Evolutionary conservation across 2,888 invertebrate genomes (phyloP), one percentile per base, ranked within the genome.

Genomic region (Pandemis cinnamomeana): DNA sequence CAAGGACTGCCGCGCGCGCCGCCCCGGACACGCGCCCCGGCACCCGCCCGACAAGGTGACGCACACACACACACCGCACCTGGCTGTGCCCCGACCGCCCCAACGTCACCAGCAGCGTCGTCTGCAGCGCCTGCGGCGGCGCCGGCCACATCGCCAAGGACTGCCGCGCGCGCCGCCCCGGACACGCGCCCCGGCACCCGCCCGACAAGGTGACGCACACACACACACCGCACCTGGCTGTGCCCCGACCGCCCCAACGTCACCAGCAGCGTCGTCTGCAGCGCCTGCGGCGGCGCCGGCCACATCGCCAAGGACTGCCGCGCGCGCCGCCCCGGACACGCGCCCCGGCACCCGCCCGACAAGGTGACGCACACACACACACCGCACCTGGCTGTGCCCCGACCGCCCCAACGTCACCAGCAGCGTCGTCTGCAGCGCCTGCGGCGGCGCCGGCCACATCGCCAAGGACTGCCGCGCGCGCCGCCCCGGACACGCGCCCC

Each of bases 301-400:
- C 99, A 99, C 92, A 98, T 99, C 84, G 98, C 99, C 11, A 96
- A 98, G 81, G 99, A 99, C 95, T 99, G 99, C 91, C 96, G 98
- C 83, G 97, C 97, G 81, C 97, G 97, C 87, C 95, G 97, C 20
- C 96, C 96, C 0, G 97, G 97, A 0, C 96, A 96, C 82, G 94
- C 95, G 60, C 70, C 62, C 36, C 15, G 63, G 6, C 46, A n/a
- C 8, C 11, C 44, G 20, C 5, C 55, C 55, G 55, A 67, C 67
- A 67, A 67, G 67, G 67, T 67, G 20, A 20, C 20, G 20, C 20
- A 1, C 20, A 20, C 20, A 20, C 20, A 20, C 20, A 20, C 99
- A 99, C 93, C 98, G 98, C 90, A 98, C 98, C 11, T 99, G 99
- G 99, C 96, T 97, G 76, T 77, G 75, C 41, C 98, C 98, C 0